Percentiles rank a stretch among this genome's conserved stretches.
Evolutionary conservation across 2,113 vertebrate genomes (phyloP).

Genomic region (Falcunculus frontatus): DNA sequence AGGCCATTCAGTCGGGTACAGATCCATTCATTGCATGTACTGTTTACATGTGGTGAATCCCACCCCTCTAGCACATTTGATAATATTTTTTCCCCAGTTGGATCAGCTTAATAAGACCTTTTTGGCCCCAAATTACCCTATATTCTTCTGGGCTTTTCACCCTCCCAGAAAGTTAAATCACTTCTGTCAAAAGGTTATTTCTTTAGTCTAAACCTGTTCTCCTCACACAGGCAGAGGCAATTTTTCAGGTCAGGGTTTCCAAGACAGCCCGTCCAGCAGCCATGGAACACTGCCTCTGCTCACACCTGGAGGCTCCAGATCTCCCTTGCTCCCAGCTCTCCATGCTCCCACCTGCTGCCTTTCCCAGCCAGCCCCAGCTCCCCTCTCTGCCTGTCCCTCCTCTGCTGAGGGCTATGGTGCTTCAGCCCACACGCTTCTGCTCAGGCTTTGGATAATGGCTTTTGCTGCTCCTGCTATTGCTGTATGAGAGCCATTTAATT

Average conservation of each 20-base stretch:
- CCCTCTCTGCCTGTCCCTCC: background rate
- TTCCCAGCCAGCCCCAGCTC: background rate
- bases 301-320: fast-evolving
- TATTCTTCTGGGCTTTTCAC: background rate
- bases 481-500: constrained; percentile 40
- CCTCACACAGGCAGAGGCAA: background rate
- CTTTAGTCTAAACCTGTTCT: background rate
- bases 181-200: background rate
- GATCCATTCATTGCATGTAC: background rate
- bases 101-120: background rate
- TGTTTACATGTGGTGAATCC: background rate
- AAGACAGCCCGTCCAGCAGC: background rate
- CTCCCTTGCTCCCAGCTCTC: background rate
- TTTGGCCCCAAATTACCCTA: background rate
- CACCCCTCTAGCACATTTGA: background rate
- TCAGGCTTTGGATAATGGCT: background rate
- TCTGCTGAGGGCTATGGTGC: background rate
- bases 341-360: background rate
- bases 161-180: background rate
- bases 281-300: background rate
- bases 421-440: background rate
- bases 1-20: background rate
- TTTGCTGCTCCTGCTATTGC: background rate
- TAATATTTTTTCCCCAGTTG: background rate
- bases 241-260: background rate